These are phyloP conservation scores for Dendrolimus punctatus DNA, from an alignment of 1,140 invertebrate genomes.

Conservation along the genomic window DNA sequence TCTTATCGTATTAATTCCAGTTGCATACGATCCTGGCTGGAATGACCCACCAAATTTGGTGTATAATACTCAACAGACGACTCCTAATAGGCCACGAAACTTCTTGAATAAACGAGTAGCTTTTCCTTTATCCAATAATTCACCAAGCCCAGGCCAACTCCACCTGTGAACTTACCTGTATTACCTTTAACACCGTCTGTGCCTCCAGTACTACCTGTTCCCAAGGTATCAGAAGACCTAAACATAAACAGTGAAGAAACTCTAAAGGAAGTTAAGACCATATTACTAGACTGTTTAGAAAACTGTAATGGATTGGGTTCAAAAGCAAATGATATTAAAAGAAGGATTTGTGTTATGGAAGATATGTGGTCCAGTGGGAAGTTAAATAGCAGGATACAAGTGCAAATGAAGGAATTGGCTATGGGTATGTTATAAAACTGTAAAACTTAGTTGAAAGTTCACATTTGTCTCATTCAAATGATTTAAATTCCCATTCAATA, in stretches of 20 bases:
- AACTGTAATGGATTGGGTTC: constrained; percentile 50
- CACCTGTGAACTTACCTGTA: constrained; percentile 35
- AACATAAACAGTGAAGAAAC: constrained; percentile 38
- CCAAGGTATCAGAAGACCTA: constrained; percentile 16
- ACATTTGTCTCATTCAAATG: too few species aligned
- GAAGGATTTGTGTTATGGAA: constrained; percentile 62
- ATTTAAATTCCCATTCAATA: too few species aligned
- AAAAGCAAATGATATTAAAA: constrained; percentile 64
- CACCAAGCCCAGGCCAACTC: constrained; percentile 15
- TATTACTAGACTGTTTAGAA: constrained; percentile 44
- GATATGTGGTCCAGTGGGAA: constrained; percentile 70
- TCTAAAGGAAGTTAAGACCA: constrained; percentile 44
- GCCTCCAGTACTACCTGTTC: constrained; percentile 15
- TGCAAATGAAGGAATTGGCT: constrained; percentile 57
- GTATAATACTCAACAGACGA: constrained; percentile 47
- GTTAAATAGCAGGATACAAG: constrained; percentile 52
- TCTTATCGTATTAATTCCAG: constrained; percentile 32
- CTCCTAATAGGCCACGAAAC: constrained; percentile 56
- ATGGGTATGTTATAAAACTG: constrained; percentile 41
- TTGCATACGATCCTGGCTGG: constrained; percentile 69
- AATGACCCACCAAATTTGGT: constrained; percentile 72
- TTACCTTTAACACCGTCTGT: constrained; percentile 21
- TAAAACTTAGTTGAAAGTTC: too few species aligned
- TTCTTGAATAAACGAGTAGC: constrained; percentile 71
- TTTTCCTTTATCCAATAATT: constrained; percentile 56